Conservation (phyloP, 2,113 vertebrate genomes). For the Sapayoa aenigma region DNA sequence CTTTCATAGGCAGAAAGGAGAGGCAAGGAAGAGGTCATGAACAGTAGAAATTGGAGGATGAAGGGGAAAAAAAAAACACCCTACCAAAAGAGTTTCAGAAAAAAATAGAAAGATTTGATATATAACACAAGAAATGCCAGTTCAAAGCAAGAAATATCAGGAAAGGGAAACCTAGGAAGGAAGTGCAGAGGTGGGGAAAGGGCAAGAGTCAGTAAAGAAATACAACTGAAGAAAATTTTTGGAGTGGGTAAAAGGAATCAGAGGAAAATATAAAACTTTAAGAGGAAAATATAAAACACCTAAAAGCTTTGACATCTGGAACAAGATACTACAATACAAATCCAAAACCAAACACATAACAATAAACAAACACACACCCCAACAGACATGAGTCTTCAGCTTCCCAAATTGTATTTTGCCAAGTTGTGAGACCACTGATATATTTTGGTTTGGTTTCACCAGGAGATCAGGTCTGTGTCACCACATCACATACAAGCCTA, state of each 20-base stretch:
- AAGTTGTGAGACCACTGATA: rapidly evolving
- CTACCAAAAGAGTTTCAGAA: background rate
- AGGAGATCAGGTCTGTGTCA: background rate
- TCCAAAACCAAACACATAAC: background rate
- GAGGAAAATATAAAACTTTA: background rate
- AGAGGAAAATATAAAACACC: background rate
- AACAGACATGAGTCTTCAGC: background rate
- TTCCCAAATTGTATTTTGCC: background rate
- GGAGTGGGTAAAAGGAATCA: background rate
- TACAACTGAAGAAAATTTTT: background rate
- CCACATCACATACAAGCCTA: background rate
- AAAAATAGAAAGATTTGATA: background rate
- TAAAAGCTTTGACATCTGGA: background rate
- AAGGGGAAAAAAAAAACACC: background rate
- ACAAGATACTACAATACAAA: background rate
- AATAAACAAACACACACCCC: background rate
- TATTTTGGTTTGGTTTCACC: background rate
- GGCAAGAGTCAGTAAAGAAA: background rate
- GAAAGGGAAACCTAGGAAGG: background rate
- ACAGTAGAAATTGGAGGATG: background rate
- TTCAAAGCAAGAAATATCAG: background rate
- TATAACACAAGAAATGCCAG: background rate
- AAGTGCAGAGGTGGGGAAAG: background rate
- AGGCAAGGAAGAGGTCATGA: background rate
- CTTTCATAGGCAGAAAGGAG: background rate